Base-by-base conservation (phyloP, 2,797 vertebrate species). In the Onychomys torridus region DNA sequence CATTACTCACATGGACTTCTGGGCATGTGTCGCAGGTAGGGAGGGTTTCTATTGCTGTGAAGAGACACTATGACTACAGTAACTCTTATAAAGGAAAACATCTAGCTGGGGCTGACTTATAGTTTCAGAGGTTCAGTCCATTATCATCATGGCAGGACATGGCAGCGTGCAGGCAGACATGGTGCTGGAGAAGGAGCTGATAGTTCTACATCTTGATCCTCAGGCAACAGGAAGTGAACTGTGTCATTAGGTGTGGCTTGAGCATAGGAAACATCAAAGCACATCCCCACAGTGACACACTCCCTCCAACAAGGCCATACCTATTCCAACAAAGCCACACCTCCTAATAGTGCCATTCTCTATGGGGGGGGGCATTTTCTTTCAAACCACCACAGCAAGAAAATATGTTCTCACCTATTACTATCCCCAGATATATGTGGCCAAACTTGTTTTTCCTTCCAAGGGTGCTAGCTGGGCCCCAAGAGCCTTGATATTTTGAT, bases 401-500 rank as follows among this genome's bases (percentile, higher is more conserved):
- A 84, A 93, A 27, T 14, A 13, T 73, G 81, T 63, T 65, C 71
- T 84, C n/a, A 23, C 40, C 43, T 71, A 59, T 25, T 3, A 52
- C 2, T 37, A n/a, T 6, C 43, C 23, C 40, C n/a, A 17, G 43
- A 21, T 17, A 12, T 4, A 23, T 21, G 76, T 29, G 25, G 25
- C n/a, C 59, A 86, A 59, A 34, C 46, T 82, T 73, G 49, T 32
- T 46, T 95, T 78, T n/a, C 37, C 11, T 12, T 96, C 49, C n/a
- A 21, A 34, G 9, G 59, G 34, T 21, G 57, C 14, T 75, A 57
- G 27, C 13, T 57, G 55, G 78, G 6, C 23, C 34, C 89, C 23
- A 93, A 40, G 59, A 43, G 43, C 27, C 59, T 91, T 75, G 61
- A 89, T 76, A 67, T 65, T 90, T 43, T 67, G 81, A 67, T 40